Evolutionary conservation across 2,113 vertebrate genomes (phyloP).

Genomic region (Lynx canadensis): DNA sequence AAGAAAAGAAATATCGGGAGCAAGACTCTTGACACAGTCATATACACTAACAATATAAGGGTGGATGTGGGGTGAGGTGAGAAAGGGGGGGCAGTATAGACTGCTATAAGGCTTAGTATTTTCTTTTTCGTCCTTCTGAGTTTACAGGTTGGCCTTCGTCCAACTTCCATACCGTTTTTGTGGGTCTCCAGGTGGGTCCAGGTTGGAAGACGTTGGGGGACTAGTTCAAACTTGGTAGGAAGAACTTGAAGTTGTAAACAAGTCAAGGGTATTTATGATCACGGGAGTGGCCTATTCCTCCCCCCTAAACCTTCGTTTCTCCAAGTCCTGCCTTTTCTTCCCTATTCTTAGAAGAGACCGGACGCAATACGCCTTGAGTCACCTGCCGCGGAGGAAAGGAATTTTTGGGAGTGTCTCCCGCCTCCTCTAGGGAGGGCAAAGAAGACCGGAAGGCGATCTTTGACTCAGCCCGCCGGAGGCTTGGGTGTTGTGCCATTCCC

Average conservation of each 20-base stretch:
- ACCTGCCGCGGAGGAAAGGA: neutral
- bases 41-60: neutral
- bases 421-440: neutral
- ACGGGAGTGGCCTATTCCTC: neutral
- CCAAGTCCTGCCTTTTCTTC: neutral
- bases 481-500: slow-evolving; percentile 67
- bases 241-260: neutral
- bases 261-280: neutral
- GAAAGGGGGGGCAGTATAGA: neutral
- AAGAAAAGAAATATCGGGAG: neutral
- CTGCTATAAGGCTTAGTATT: neutral
- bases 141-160: neutral
- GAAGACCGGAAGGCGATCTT: neutral
- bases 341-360: neutral
- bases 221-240: neutral
- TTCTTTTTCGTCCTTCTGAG: neutral
- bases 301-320: neutral
- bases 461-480: slow-evolving; percentile 41
- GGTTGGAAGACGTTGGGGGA: neutral
- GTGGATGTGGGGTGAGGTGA: neutral
- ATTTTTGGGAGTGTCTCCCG: slow-evolving; percentile 35
- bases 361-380: slow-evolving; percentile 21
- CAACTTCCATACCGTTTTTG: neutral
- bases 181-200: neutral
- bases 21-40: neutral